Conservation (phyloP, 2,797 vertebrate species). For the Lagodon rhomboides region DNA sequence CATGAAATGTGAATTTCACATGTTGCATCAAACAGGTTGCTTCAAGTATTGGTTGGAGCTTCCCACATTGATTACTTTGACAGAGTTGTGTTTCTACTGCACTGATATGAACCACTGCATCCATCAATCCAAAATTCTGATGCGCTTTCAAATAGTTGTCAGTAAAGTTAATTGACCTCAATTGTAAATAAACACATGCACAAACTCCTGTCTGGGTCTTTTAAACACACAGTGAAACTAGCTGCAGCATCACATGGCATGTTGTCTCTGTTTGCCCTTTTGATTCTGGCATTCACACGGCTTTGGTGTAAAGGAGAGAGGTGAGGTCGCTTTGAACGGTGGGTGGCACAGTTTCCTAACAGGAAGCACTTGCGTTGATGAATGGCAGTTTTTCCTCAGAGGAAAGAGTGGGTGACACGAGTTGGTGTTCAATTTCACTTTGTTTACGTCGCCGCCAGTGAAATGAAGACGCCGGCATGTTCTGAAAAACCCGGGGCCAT, state of each 20-base stretch:
- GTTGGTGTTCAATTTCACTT: slow-evolving; percentile 34
- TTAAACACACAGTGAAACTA: slow-evolving; percentile 10
- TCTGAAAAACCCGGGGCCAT: neutral
- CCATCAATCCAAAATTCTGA: neutral
- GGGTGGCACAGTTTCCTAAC: slow-evolving; percentile 76
- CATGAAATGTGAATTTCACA: neutral
- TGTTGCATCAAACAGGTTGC: neutral
- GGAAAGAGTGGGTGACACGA: slow-evolving; percentile 79
- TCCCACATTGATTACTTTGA: neutral
- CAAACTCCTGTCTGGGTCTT: neutral
- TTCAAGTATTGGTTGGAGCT: neutral
- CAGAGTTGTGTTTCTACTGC: neutral
- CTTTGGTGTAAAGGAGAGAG: slow-evolving; percentile 27
- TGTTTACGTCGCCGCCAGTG: neutral
- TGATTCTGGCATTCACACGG: slow-evolving; percentile 12
- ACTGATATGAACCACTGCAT: neutral
- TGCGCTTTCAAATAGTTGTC: neutral
- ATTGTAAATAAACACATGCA: neutral
- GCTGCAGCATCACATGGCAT: neutral
- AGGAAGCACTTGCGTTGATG: slow-evolving; percentile 75
- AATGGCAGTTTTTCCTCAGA: slow-evolving; percentile 74
- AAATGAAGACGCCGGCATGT: slow-evolving; percentile 9
- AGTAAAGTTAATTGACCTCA: neutral
- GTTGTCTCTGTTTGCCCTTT: slow-evolving; percentile 28
- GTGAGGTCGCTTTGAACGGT: slow-evolving; percentile 59